These are phyloP conservation scores for Matsumurasca onukii DNA, from an alignment of 1,140 invertebrate species.

Conservation along the genomic window DNA sequence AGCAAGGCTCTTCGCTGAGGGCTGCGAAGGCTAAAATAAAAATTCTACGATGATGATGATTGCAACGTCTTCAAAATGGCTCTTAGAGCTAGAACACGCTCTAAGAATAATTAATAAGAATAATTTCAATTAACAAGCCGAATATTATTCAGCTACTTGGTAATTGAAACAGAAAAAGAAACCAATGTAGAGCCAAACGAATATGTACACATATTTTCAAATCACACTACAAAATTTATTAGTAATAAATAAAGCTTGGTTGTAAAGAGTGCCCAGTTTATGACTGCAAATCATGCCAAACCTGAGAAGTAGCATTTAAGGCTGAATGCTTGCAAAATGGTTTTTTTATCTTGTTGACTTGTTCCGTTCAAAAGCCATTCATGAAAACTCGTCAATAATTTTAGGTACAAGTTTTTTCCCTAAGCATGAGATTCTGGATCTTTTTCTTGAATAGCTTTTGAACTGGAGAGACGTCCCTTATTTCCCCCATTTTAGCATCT, in stretches of 20 bases:
- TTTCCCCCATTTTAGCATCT: too few relatives aligned
- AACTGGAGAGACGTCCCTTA: too few relatives aligned
- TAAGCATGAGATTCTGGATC: too few relatives aligned
- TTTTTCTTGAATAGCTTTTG: too few relatives aligned
- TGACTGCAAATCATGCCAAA: conserved; percentile 31
- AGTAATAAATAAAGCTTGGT: conserved; percentile 29
- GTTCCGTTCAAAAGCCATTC: too few relatives aligned
- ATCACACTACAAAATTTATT: too few relatives aligned
- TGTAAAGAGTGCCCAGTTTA: conserved; percentile 21
- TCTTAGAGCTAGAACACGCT: conserved; percentile 35
- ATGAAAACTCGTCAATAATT: too few relatives aligned
- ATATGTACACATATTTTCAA: conserved; percentile 35
- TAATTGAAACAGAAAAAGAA: conserved; percentile 42
- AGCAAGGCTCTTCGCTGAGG: conserved; percentile 42
- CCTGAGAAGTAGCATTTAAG: conserved; percentile 36
- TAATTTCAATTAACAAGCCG: too few relatives aligned
- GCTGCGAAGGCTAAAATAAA: conserved; percentile 45
- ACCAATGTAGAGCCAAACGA: conserved; percentile 34
- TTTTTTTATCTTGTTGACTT: too few relatives aligned
- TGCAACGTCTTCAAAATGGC: conserved; percentile 40
- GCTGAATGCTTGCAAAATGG: conserved; percentile 35
- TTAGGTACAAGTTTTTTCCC: too few relatives aligned
- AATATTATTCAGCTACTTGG: conserved; percentile 38
- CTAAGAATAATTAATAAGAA: too few relatives aligned
- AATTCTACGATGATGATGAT: too few relatives aligned